Evolutionary conservation across 2,888 invertebrate genomes (phyloP).

Genomic region (Biston stratarius): DNA sequence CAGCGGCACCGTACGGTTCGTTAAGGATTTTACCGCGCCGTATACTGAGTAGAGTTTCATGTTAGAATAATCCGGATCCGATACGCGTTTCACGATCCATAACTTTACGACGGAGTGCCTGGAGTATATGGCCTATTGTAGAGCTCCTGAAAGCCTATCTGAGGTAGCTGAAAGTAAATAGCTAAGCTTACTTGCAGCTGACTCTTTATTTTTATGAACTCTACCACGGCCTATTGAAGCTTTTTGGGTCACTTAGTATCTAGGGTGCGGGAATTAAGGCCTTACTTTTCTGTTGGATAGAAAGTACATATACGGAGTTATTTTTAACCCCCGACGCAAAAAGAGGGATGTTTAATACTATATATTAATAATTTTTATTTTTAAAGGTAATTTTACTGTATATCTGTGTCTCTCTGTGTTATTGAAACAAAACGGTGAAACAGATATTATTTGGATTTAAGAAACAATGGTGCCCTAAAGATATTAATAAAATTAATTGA

Average conservation of each 20-base stretch:
- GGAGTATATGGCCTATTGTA: constrained; percentile 40
- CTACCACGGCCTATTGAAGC: constrained; percentile 9
- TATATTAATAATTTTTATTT: no score
- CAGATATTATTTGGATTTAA: no score
- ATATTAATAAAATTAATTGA: no score
- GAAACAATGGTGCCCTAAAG: no score
- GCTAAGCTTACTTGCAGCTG: constrained; percentile 36
- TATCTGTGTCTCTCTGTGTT: no score
- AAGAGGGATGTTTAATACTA: no score
- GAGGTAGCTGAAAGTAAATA: constrained; percentile 36
- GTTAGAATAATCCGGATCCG: constrained; percentile 64
- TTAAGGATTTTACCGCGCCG: constrained; percentile 57
- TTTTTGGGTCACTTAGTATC: constrained; percentile 10
- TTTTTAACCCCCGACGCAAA: no score
- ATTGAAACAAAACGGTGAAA: no score
- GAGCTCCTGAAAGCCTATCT: constrained; percentile 31
- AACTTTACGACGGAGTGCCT: constrained; percentile 47
- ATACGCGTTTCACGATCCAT: constrained; percentile 66
- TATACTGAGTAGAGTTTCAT: constrained; percentile 64
- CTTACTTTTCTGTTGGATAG: not conserved
- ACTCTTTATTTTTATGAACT: constrained; percentile 27
- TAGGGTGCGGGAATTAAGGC: not conserved
- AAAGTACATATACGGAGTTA: not conserved
- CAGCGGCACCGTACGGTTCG: constrained; percentile 31
- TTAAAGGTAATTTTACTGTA: no score